Evolutionary conservation across 2,797 vertebrate species (phyloP).

Genomic region (Leptoclinus maculatus): DNA sequence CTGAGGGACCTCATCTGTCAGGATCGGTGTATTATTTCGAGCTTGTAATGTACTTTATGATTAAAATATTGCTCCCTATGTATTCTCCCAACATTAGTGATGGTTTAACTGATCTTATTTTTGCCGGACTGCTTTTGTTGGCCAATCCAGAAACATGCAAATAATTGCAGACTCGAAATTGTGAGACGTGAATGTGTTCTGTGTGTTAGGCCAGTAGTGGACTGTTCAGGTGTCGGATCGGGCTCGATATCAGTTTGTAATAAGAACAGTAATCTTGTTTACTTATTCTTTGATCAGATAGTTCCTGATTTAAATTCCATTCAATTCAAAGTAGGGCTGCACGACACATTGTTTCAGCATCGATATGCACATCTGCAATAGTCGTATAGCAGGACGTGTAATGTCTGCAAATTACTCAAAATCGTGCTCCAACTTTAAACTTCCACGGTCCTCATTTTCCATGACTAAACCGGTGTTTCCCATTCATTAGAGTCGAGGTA

Average conservation of each 20-base stretch:
- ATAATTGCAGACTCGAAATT: neutral
- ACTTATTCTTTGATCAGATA: neutral
- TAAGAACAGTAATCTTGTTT: neutral
- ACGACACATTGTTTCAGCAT: neutral
- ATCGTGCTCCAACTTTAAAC: too few relatives aligned
- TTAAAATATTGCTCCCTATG: neutral
- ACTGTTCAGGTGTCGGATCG: neutral
- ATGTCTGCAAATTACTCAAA: too few relatives aligned
- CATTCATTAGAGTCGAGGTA: too few relatives aligned
- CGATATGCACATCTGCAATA: too few relatives aligned
- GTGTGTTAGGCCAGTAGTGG: neutral
- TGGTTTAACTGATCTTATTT: constrained; percentile 2
- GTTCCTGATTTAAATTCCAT: neutral
- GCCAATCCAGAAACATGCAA: constrained; percentile 1
- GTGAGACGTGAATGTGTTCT: neutral
- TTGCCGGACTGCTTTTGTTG: neutral
- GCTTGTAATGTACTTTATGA: neutral
- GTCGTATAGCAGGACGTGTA: too few relatives aligned
- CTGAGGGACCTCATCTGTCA: neutral
- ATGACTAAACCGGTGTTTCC: too few relatives aligned
- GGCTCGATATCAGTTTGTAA: neutral
- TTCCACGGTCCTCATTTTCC: too few relatives aligned
- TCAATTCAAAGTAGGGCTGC: too few relatives aligned
- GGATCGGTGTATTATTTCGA: constrained; percentile 3
- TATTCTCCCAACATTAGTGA: neutral